Base-by-base conservation (phyloP, 2,888 invertebrate species). In the Stenotaenia linearis region DNA sequence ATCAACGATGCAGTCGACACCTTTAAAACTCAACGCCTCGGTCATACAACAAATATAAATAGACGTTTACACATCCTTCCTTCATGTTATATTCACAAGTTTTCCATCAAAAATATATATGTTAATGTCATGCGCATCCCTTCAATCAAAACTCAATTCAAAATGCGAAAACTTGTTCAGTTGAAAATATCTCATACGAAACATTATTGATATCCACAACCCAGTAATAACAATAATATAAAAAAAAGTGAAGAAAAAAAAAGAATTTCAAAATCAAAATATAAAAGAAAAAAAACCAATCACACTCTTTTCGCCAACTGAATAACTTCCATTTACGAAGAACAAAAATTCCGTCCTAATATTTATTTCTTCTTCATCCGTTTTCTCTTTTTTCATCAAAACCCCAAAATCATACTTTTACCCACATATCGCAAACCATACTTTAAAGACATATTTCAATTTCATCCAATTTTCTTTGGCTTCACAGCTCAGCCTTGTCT, bases 401-500 rank as follows among this genome's bases (percentile, higher is more conserved):
- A 23, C 21, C 61, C 23, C 61, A 61, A 23, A 61, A 56, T 56
- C 61, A 45, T 18, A 45, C n/a, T 45, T 45, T 45, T 45, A 45
- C 45, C n/a, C n/a, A n/a, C n/a, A n/a, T n/a, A 56, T 56, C 56
- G 21, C 56, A 56, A 15, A 56, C 56, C 61, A 25, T 61, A 61
- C 61, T 61, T 61, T 61, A 61, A 61, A 61, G 61, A 61, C 61
- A 61, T 23, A 61, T 61, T 61, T 61, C 61, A 61, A 61, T 61
- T 61, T 61, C 61, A 61, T 61, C 61, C 61, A 61, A 61, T 61
- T 61, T 61, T 61, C 61, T 61, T 61, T 61, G 61, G 61, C 61
- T 61, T 23, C 61, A 61, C 61, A 61, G 61, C 61, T 61, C 61
- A 61, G 61, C 61, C 61, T 61, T 61, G 61, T 61, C 61, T 61